Evolutionary conservation across 2,888 invertebrate species (phyloP).

Genomic region (Idaea straminata): DNA sequence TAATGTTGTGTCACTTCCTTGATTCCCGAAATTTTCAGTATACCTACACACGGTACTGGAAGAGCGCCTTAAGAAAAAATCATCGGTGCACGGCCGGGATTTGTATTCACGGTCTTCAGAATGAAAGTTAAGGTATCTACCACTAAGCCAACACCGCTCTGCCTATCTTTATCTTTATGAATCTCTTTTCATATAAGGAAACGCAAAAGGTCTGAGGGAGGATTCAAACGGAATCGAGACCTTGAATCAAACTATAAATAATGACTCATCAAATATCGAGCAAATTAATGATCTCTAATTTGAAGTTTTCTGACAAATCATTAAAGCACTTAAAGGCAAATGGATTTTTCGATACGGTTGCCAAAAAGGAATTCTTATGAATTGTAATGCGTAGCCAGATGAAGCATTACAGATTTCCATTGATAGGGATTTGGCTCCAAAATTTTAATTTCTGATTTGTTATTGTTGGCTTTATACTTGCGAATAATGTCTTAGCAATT

Average conservation of each 20-base stretch:
- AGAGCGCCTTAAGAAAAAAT: no score
- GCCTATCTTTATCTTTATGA: no score
- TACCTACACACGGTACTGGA: no score
- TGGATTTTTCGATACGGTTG: constrained; percentile 53
- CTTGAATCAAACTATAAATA: constrained; percentile 27
- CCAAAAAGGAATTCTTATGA: constrained; percentile 52
- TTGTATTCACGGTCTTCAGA: no score
- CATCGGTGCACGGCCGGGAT: no score
- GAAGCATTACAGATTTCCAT: constrained; percentile 12
- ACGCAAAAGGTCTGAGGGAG: neutral
- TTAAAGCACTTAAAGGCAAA: constrained; percentile 67
- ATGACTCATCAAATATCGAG: constrained; percentile 48
- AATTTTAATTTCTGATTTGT: neutral
- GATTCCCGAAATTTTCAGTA: no score
- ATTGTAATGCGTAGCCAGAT: constrained; percentile 11
- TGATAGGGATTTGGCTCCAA: constrained; percentile 6
- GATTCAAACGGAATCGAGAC: neutral
- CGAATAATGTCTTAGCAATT: neutral
- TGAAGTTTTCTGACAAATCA: constrained; percentile 59
- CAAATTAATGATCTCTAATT: constrained; percentile 50
- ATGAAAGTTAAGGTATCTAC: no score
- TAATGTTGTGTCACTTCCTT: no score
- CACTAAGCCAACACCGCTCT: no score
- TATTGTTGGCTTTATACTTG: neutral
- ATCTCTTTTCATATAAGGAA: constrained; percentile 10